Evolutionary conservation across 1,140 invertebrate species (phyloP).

Genomic region (Ceratosolen fusciceps): DNA sequence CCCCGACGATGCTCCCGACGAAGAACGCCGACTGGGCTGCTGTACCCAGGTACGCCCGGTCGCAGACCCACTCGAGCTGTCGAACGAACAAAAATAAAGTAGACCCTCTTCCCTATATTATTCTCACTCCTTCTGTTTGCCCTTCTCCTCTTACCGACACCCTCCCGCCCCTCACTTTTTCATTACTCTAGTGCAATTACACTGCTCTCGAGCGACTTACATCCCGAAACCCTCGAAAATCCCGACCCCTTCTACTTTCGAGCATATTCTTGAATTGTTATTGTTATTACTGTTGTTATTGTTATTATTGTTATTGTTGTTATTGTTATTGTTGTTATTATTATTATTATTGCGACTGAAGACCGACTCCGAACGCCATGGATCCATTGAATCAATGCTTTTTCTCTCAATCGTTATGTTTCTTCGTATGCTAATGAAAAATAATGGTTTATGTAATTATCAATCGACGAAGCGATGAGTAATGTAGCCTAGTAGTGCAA

Average conservation of each 20-base stretch:
- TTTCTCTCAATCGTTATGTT: too few species aligned
- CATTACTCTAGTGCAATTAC: neutral
- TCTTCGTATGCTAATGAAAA: too few species aligned
- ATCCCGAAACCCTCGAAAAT: too few species aligned
- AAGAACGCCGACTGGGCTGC: conserved; percentile 82
- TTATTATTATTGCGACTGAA: neutral
- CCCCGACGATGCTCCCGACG: conserved; percentile 71
- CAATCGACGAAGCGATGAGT: too few species aligned
- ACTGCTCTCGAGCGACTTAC: too few species aligned
- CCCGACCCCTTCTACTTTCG: too few species aligned
- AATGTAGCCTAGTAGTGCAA: too few species aligned
- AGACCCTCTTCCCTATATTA: neutral
- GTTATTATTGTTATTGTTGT: too few species aligned
- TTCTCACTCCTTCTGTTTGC: neutral
- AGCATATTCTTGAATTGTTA: too few species aligned
- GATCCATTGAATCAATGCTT: too few species aligned
- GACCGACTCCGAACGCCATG: too few species aligned
- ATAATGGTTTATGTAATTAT: too few species aligned
- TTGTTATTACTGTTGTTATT: neutral
- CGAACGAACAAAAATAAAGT: conserved; percentile 18
- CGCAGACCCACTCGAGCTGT: conserved; percentile 88
- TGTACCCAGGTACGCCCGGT: conserved; percentile 79
- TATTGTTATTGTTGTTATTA: neutral
- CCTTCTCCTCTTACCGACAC: neutral
- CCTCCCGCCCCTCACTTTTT: neutral